These are phyloP conservation scores for Monoplex corrugatus DNA, from an alignment of 2,888 invertebrate genomes.

Conservation along the genomic window DNA sequence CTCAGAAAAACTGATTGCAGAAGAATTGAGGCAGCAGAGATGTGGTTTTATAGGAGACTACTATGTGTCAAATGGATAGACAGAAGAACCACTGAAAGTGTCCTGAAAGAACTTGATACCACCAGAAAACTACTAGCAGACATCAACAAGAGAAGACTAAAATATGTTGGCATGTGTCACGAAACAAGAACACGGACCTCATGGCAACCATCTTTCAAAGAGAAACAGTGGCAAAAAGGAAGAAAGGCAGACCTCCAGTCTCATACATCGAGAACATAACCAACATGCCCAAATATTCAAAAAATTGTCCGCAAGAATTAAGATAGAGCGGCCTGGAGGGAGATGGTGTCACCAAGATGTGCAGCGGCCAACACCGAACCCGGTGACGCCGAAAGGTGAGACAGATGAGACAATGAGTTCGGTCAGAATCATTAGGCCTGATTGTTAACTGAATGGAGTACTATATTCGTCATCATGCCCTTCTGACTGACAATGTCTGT, in stretches of 20 bases:
- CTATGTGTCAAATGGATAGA: background rate
- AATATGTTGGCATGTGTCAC: background rate
- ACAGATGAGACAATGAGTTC: background rate
- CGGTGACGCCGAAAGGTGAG: background rate
- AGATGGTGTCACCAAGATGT: background rate
- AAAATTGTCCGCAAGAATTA: background rate
- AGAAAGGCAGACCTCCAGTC: background rate
- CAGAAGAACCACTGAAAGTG: background rate
- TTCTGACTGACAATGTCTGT: no score
- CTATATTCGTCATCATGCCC: no score
- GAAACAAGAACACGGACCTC: background rate
- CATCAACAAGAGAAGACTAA: background rate
- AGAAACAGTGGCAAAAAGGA: background rate
- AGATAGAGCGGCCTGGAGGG: background rate
- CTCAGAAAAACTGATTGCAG: no score
- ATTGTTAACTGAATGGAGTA: no score
- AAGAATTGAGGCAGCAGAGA: background rate
- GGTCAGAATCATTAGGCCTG: no score
- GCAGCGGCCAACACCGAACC: background rate
- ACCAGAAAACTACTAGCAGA: background rate
- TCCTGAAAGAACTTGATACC: background rate
- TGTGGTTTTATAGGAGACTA: background rate
- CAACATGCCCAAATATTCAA: background rate
- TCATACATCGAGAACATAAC: background rate
- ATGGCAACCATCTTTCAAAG: background rate